phyloP scores from a whole-genome alignment of 1,140 invertebrate species.

The Drosophila busckii region DNA sequence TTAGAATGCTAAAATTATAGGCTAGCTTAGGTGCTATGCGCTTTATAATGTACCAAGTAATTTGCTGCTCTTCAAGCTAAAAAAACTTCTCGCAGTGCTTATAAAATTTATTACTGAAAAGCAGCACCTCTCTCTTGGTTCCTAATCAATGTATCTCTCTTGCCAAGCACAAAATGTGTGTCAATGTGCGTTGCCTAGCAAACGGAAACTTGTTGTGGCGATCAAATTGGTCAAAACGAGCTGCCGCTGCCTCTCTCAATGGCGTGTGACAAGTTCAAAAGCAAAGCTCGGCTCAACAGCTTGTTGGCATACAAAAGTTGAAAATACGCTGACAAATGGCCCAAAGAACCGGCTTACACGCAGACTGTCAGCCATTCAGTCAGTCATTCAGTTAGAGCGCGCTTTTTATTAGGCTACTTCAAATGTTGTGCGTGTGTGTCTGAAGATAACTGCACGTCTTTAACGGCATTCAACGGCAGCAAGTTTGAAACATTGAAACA shows the following conservation, averaged over 20 bases:
- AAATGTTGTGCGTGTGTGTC: constrained; percentile 22
- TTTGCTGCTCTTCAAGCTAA: too few relatives aligned
- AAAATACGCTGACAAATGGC: constrained; percentile 39
- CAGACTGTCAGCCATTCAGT: constrained; percentile 14
- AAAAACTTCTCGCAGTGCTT: too few relatives aligned
- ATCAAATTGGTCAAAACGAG: constrained; percentile 57
- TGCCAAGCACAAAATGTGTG: constrained; percentile 51
- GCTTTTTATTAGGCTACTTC: constrained; percentile 70
- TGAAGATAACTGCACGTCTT: constrained; percentile 58
- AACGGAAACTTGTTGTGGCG: constrained; percentile 65
- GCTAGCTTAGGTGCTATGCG: too few relatives aligned
- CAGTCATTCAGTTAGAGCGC: constrained; percentile 37
- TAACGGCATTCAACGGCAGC: constrained; percentile 52
- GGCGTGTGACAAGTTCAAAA: constrained; percentile 72
- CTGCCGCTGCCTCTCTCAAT: constrained; percentile 52
- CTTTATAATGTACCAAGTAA: too few relatives aligned
- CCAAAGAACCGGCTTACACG: constrained; percentile 57
- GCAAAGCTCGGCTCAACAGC: too few relatives aligned
- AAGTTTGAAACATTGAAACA: constrained; percentile 21
- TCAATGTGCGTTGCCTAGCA: constrained; percentile 56
- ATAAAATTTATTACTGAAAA: constrained; percentile 64
- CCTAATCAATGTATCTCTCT: neutral
- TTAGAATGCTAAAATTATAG: too few relatives aligned
- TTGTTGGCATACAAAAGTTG: too few relatives aligned
- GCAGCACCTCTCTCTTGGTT: neutral